Evolutionary conservation across 2,113 vertebrate genomes (phyloP).

Genomic region (Uria lomvia): DNA sequence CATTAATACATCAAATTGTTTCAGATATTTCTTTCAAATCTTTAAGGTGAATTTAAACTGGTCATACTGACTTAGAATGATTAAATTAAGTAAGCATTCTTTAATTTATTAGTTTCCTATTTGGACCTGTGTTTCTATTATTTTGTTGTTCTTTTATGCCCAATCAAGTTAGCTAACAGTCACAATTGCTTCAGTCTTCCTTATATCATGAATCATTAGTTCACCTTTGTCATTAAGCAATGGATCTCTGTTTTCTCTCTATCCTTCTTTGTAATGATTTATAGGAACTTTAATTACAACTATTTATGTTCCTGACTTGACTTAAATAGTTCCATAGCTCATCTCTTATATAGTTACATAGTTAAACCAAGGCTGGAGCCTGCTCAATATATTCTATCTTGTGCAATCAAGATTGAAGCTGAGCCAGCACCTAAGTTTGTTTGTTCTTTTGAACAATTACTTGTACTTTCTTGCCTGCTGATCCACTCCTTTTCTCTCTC

Average conservation of each 20-base stretch:
- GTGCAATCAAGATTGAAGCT: neutral
- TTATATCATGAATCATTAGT: neutral
- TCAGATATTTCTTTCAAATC: neutral
- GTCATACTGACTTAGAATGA: neutral
- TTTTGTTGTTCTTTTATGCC: neutral
- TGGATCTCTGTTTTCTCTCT: neutral
- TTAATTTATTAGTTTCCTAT: neutral
- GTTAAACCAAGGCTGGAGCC: neutral
- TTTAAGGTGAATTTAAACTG: neutral
- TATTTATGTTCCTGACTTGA: neutral
- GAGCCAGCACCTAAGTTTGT: neutral
- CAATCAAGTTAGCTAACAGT: neutral
- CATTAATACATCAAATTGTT: neutral
- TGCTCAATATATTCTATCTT: neutral
- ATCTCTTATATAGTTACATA: neutral
- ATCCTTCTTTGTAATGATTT: neutral
- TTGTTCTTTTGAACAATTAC: neutral
- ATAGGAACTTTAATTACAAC: neutral
- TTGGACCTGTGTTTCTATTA: neutral
- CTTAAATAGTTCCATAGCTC: neutral
- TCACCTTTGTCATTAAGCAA: neutral
- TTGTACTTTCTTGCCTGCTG: neutral
- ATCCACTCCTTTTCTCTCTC: neutral
- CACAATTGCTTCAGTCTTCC: neutral
- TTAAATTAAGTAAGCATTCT: neutral